Percentiles rank a stretch among this genome's conserved stretches.
These are phyloP conservation scores for Strigamia transsilvanica DNA, from an alignment of 2,888 invertebrate genomes.

Conservation along the genomic window DNA sequence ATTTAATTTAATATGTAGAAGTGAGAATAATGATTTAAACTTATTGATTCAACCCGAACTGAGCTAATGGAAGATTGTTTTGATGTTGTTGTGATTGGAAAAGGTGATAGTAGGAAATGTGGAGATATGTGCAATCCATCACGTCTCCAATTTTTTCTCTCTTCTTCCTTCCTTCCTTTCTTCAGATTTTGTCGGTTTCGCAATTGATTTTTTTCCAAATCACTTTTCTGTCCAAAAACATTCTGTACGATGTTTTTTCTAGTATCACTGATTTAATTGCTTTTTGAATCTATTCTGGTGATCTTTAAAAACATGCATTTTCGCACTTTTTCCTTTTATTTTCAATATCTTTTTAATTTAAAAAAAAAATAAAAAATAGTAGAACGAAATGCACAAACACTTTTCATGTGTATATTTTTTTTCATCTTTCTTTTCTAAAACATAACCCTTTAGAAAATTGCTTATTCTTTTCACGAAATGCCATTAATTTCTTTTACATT, in stretches of 20 bases:
- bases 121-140: constrained; percentile 17
- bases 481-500: constrained; percentile 24
- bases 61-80: constrained; percentile 6
- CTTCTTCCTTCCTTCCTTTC: background rate
- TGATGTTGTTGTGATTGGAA: constrained; percentile 23
- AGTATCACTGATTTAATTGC: background rate
- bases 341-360: background rate
- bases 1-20: background rate
- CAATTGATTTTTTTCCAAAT: constrained; percentile 30
- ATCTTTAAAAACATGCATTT: background rate
- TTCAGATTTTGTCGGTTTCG: background rate
- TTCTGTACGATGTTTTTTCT: background rate
- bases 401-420: background rate
- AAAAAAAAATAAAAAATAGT: background rate
- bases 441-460: background rate
- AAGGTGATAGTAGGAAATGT: background rate
- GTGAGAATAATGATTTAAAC: background rate
- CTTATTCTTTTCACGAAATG: constrained; percentile 24
- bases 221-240: background rate
- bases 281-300: background rate
- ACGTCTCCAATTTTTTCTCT: constrained; percentile 17
- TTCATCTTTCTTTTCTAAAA: background rate
- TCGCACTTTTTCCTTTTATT: background rate
- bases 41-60: background rate
- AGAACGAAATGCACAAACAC: background rate